Conservation (phyloP, 2,797 vertebrate genomes). For the Tapera naevia region DNA sequence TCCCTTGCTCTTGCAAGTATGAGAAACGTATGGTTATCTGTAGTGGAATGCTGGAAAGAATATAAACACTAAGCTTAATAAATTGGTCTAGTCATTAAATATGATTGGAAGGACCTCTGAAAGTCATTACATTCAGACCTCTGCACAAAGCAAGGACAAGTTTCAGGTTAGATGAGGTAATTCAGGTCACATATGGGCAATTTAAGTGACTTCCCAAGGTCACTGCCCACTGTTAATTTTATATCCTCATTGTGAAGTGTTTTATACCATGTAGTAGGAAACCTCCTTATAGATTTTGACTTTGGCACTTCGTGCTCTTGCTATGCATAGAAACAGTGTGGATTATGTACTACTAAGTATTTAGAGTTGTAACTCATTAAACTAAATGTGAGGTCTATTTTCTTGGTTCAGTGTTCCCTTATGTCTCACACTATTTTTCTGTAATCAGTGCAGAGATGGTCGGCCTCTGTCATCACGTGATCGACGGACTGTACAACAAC, state of each 20-base stretch:
- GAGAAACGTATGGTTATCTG: background rate
- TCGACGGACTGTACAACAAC: constrained; percentile 84
- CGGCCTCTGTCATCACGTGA: constrained; percentile 91
- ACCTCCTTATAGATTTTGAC: background rate
- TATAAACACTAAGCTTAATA: background rate
- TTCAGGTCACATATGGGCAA: background rate
- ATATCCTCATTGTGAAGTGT: background rate
- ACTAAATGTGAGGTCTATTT: background rate
- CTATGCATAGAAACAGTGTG: background rate
- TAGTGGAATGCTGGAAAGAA: background rate
- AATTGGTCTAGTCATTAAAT: background rate
- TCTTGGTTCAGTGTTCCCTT: background rate
- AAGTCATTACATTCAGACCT: background rate
- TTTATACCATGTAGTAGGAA: background rate
- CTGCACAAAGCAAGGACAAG: background rate
- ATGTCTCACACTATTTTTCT: background rate
- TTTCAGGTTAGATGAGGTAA: background rate
- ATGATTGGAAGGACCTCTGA: background rate
- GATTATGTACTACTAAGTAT: background rate
- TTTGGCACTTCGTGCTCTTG: background rate
- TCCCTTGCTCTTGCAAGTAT: background rate
- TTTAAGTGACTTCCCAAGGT: background rate
- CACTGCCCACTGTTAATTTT: background rate
- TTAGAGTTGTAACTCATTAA: background rate
- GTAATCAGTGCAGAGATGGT: constrained; percentile 89